These are phyloP conservation scores for Mormyrops attenuatus DNA, from an alignment of 2,797 vertebrate species.

Conservation along the genomic window DNA sequence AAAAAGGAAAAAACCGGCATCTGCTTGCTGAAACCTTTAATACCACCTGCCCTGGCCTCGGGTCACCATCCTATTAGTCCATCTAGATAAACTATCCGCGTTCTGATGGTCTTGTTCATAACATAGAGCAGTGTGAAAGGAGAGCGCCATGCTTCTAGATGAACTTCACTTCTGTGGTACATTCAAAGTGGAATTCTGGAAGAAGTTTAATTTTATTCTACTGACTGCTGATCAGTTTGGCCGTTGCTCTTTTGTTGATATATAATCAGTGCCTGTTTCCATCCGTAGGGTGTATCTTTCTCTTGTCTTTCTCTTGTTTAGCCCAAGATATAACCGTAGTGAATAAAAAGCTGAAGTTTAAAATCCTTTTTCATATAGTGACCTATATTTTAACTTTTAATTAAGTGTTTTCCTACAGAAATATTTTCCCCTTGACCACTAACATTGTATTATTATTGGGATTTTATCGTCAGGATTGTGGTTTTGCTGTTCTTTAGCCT, in stretches of 20 bases:
- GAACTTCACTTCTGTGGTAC: background rate
- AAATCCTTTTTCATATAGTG: background rate
- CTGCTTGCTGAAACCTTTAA: background rate
- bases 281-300: background rate
- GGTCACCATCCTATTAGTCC: background rate
- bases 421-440: background rate
- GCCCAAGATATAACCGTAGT: background rate
- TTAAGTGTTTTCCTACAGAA: background rate
- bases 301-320: background rate
- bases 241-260: background rate
- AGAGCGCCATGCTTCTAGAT: background rate
- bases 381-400: background rate
- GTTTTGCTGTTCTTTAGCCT: background rate
- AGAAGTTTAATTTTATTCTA: background rate
- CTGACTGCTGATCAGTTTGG: background rate
- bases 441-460: background rate
- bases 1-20: background rate
- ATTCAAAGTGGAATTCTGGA: background rate
- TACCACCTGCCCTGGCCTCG: background rate
- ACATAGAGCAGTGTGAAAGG: background rate
- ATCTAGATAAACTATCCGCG: background rate
- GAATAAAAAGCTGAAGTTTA: background rate
- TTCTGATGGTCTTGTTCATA: background rate
- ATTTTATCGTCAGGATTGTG: too few relatives aligned
- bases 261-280: background rate